Evolutionary conservation across 92 coral and sea anemone species (phyloP), one percentile per base, ranked within the genome.

Genomic region (Desmophyllum pertusum): DNA sequence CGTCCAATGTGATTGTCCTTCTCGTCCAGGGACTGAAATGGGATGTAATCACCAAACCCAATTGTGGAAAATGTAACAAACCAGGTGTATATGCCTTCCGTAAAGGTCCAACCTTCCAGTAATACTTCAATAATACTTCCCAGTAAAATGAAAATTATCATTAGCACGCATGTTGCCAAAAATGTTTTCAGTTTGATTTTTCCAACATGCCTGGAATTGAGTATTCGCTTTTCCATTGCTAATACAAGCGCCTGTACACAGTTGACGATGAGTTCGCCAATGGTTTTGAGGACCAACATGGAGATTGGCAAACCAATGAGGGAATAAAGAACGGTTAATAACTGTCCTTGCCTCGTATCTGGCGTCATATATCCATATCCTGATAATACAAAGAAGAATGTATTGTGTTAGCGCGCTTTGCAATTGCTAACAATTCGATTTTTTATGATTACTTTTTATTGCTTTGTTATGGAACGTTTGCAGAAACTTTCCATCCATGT

Each of bases 231-330:
- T 62, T 78, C 83, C 7, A 61, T 39, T n/a, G 6, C 30, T 11
- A 61, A 0, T 61, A 78, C 40, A 6, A 78, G 38, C 13, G 31
- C 36, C 15, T 45, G 83, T 69, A 82, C 29, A 1, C 87, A 75
- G 1, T 36, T 39, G 38, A 61, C 79, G 10, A 69, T 57, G 33
- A 57, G 77, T 55, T 87, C 87, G 3, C 91, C 91, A 29, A 84
- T 42, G 45, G 87, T 50, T 59, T 81, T 87, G 21, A 87, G 66
- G 33, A 84, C 84, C 23, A 87, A 46, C 87, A 82, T 87, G 19
- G 84, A 25, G 29, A 87, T 19, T 27, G 87, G 87, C 10, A 87
- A 31, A 19, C 91, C 91, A 21, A 83, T 35, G 5, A 87, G 65
- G 39, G 73, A 70, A 59, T 64, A 82, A 25, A 75, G 66, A 5